phyloP scores from a whole-genome alignment of 2,888 invertebrate species.

The Melinaea marsaeus region DNA sequence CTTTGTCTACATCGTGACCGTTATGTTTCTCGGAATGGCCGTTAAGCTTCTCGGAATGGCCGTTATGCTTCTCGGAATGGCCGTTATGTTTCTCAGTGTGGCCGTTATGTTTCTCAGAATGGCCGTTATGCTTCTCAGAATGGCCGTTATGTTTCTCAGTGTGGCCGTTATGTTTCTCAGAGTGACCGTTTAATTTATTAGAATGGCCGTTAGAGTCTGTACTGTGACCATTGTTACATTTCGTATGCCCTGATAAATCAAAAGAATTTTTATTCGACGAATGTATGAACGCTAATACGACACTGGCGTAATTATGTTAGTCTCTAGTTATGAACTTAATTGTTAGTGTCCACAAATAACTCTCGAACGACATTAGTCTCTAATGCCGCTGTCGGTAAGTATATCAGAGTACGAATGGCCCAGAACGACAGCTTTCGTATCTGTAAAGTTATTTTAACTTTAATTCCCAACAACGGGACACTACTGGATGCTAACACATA shows the following conservation, averaged over 20 bases:
- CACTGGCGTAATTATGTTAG: conserved; percentile 69
- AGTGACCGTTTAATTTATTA: conserved; percentile 31
- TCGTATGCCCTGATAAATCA: conserved; percentile 67
- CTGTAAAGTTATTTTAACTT: conserved; percentile 60
- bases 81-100: conserved; percentile 36
- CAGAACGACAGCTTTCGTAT: conserved; percentile 56
- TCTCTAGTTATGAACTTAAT: conserved; percentile 38
- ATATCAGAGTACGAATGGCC: conserved; percentile 54
- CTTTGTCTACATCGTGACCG: conserved; percentile 27
- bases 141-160: conserved; percentile 10
- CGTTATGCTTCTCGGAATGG: conserved; percentile 22
- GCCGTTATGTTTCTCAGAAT: neutral
- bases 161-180: conserved; percentile 31
- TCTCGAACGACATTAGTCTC: conserved; percentile 47
- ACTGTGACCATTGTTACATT: conserved; percentile 41
- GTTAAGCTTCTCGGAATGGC: conserved; percentile 14
- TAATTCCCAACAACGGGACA: conserved; percentile 34
- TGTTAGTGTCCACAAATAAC: conserved; percentile 37
- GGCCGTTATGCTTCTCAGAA: conserved; percentile 35
- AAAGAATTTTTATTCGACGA: conserved; percentile 52
- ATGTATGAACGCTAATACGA: conserved; percentile 37
- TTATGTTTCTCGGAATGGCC: conserved; percentile 30
- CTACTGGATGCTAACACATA: conserved; percentile 34
- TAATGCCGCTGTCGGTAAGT: conserved; percentile 51
- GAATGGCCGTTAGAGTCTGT: conserved; percentile 32